Conservation (phyloP, 2,888 invertebrate species). For the Sabellastarte sp. region DNA sequence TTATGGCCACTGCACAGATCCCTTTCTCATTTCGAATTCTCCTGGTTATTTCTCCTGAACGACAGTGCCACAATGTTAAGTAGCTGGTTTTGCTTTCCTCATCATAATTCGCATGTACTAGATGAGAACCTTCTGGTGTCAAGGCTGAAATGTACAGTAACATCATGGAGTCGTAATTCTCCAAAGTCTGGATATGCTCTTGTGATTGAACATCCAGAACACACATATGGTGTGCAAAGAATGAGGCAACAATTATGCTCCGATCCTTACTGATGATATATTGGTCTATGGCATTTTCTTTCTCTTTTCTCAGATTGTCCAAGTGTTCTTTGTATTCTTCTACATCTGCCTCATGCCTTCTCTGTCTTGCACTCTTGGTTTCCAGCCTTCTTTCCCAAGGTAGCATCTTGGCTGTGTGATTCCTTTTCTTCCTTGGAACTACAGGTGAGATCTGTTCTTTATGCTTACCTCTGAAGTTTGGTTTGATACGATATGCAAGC, state of each 20-base stretch:
- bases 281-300: constrained; percentile 51
- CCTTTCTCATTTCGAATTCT: constrained; percentile 49
- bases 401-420: constrained; percentile 42
- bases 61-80: constrained; percentile 54
- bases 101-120: constrained; percentile 55
- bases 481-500: constrained; percentile 43
- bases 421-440: constrained; percentile 17
- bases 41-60: constrained; percentile 41
- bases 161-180: constrained; percentile 50
- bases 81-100: constrained; percentile 51
- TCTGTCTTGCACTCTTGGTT: constrained; percentile 35
- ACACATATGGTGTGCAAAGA: constrained; percentile 54
- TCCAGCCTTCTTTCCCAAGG: constrained; percentile 53
- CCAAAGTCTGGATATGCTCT: constrained; percentile 45
- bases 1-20: constrained; percentile 50
- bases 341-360: constrained; percentile 37
- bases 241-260: constrained; percentile 50
- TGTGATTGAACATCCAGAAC: constrained; percentile 49
- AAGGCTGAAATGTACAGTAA: constrained; percentile 49
- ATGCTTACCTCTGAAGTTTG: constrained; percentile 36
- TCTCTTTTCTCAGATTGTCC: constrained; percentile 46
- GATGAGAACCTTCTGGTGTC: constrained; percentile 42
- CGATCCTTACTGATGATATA: constrained; percentile 50
- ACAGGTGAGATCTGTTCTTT: background rate
- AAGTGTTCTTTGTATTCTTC: constrained; percentile 37